Evolutionary conservation across 1,140 invertebrate species (phyloP), one percentile per base, ranked within the genome.

Genomic region (Leguminivora glycinivorella): DNA sequence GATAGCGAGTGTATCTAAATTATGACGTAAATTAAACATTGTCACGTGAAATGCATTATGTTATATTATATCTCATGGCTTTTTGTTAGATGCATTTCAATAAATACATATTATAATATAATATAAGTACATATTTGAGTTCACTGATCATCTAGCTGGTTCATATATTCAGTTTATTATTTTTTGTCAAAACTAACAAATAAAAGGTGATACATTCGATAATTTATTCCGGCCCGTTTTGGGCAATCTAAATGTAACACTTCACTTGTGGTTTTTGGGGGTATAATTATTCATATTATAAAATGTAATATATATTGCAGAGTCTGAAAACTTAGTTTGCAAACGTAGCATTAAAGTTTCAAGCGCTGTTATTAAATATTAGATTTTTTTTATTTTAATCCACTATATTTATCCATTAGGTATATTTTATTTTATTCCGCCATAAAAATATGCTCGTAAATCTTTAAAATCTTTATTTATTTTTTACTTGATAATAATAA

Each of bases 1-100:
- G 79, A 79, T 83, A 87, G 84, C 69, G 74, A 75, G 76, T 89
- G 75, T 81, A 63, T 63, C 58, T 78, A 77, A 83, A 79, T 77
- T 56, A 77, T 77, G 79, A 52, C 47, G 1, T 19, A 52, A 75
- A 79, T 74, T 73, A 80, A 73, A 79, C 82, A 83, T 68, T 74
- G 56, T 71, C 71, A 81, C 83, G 81, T 81, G 78, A 85, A 70
- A 77, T 78, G 71, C 73, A 78, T 75, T 75, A 52, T 75, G 47
- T 52, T 52, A n/a, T 17, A 17, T 17, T 43, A 31, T 74, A 67
- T 38, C 52, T 43, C 72, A 78, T 75, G 60, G 73, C 77, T 76
- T 52, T 52, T 52, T 52, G 19, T 0, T 52, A 2, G 22, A 52
- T 68, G 40, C 67, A 67, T 38, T 38, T 38, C 7, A 9, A 26